Base-by-base conservation (phyloP, 2,113 vertebrate genomes). In the Antechinus flavipes region DNA sequence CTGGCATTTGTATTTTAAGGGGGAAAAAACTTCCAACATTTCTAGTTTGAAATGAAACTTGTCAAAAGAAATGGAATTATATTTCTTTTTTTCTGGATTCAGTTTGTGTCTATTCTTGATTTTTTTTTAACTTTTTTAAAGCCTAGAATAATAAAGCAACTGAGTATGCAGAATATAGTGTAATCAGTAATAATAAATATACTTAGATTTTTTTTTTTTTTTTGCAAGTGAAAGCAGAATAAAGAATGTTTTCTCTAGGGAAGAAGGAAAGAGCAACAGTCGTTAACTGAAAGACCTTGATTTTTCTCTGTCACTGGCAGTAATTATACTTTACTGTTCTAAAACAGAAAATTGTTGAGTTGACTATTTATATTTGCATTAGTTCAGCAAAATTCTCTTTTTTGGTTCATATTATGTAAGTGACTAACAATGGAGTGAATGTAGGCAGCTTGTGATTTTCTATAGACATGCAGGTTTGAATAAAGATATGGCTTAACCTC, bases 1-100 rank as follows among this genome's bases (percentile, higher is more conserved):
- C 61, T 94, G 92, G 12, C 90, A 30, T 94, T 97, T 97, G 96
- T 89, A 49, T 0, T 93, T 93, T 91, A 92, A 84, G n/a, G 8
- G 9, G 19, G 8, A 76, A 76, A n/a, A 76, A 76, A 84, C 25
- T 26, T 14, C 35, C 11, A 68, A 68, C 58, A n/a, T 42, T 84
- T 84, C 16, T 24, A 46, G 97, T 96, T 68, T 92, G 8, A 93
- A 90, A 55, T 96, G 26, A 94, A 24, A 92, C 42, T 91, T 47
- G 25, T 93, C 61, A 61, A 95, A 93, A 84, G 68, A 84, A 22
- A 94, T 52, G 76, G 90, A 93, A 1, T 97, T 94, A 95, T 84
- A 9, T 91, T 96, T 54, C 2, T 55, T 46, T 42, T 61, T 95
- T 93, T 61, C 25, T 25, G 46, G 54, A 58, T 10, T 90, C 90